phyloP scores from a whole-genome alignment of 1,140 invertebrate genomes.

The Sinella curviseta region DNA sequence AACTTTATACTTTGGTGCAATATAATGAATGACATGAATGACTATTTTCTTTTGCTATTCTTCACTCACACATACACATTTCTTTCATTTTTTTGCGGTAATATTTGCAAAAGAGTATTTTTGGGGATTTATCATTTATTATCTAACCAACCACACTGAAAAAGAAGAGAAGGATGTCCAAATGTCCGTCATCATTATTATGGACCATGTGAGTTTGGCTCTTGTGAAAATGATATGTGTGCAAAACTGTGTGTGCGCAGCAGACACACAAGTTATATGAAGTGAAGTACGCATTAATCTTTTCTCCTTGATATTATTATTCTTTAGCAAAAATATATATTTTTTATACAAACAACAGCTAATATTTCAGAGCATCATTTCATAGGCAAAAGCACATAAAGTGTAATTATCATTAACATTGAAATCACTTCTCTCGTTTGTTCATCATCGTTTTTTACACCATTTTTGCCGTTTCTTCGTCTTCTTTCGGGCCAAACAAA shows the following conservation, averaged over 20 bases:
- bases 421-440: not conserved
- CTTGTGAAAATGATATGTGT: not conserved
- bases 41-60: too few relatives aligned
- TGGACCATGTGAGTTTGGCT: not conserved
- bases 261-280: not conserved
- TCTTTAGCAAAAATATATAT: too few relatives aligned
- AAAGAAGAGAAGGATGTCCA: too few relatives aligned
- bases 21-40: too few relatives aligned
- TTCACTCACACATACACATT: not conserved
- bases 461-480: not conserved
- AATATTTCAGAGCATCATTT: too few relatives aligned
- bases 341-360: too few relatives aligned
- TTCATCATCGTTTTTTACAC: not conserved
- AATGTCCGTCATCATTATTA: not conserved
- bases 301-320: too few relatives aligned
- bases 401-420: constrained; percentile 4
- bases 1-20: too few relatives aligned
- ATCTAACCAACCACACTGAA: not conserved
- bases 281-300: too few relatives aligned
- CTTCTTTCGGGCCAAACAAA: too few relatives aligned
- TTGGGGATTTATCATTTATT: not conserved
- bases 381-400: too few relatives aligned
- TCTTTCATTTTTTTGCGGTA: not conserved
- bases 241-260: not conserved
- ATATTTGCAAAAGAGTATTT: too few relatives aligned